Base-by-base conservation (phyloP, 2,888 invertebrate species). In the Horisme vitalbata region DNA sequence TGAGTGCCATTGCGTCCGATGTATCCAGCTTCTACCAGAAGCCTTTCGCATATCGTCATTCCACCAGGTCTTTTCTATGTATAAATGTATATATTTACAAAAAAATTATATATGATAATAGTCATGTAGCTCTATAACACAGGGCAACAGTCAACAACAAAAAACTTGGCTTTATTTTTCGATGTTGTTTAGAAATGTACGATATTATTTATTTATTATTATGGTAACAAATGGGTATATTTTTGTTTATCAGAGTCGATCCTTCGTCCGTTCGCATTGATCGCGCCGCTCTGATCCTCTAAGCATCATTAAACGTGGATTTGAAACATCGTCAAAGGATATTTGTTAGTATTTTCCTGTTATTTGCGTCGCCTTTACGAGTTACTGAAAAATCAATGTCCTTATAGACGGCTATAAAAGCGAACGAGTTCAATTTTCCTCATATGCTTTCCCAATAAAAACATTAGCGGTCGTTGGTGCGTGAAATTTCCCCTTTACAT, bases 401-500 rank as follows among this genome's bases (percentile, higher is more conserved):
- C 61, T 46, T 65, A 65, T 58, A 64, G 50, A 52, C 31, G 27
- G 56, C 51, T 61, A 65, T 72, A 69, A 71, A 70, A 68, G 60
- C 58, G 62, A 70, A 70, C 58, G 63, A 54, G 52, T 55, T 55
- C 66, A 65, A 73, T 76, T 71, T 71, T 61, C 64, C 63, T 57
- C 55, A 60, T 63, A 57, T 70, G 60, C 55, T 57, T 62, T 67
- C 58, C 59, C 68, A 75, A 74, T 76, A 71, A 71, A 75, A 73
- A 71, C 75, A 77, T 77, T 72, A 73, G 71, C 52, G 68, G 54
- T 66, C 62, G 61, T 55, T 61, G 67, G 52, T 41, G 65, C 71
- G 76, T 70, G 63, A 68, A 73, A 74, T 73, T 68, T 58, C 55
- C 60, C 63, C 59, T 69, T 68, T 66, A 58, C 63, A 70, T 68